A percentile compares a stretch with the other conserved stretches of the same genome.
Conservation (phyloP, 2,888 invertebrate genomes). For the Melinaea menophilus region DNA sequence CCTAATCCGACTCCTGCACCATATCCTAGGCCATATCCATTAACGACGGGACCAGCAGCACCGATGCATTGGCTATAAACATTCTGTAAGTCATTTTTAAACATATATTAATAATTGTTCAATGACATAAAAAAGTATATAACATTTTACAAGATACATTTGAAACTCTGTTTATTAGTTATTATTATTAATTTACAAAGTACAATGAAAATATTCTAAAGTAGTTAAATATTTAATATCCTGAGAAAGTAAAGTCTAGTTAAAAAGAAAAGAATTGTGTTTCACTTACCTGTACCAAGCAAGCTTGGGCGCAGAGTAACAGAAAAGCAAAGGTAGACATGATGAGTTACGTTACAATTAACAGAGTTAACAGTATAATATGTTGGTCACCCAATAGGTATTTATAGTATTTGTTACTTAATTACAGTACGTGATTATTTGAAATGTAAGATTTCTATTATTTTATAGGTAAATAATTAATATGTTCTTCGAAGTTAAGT, state of each 20-base stretch:
- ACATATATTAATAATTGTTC: neutral
- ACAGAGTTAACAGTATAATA: neutral
- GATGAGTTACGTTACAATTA: neutral
- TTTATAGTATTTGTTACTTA: neutral
- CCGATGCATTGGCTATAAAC: slow-evolving; percentile 28
- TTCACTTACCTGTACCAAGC: slow-evolving; percentile 43
- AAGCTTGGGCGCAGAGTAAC: slow-evolving; percentile 44
- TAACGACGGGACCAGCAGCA: slow-evolving; percentile 14
- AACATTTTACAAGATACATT: neutral
- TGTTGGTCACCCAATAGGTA: neutral
- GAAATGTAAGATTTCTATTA: neutral
- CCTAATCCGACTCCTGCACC: slow-evolving; percentile 11
- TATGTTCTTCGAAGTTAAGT: neutral
- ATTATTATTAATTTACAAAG: too few relatives aligned
- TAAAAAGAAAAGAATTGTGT: neutral
- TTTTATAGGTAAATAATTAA: neutral
- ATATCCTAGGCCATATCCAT: slow-evolving; percentile 12
- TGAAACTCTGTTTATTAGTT: neutral
- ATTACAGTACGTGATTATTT: neutral
- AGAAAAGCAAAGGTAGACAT: slow-evolving; percentile 43
- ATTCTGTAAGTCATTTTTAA: slow-evolving; percentile 26
- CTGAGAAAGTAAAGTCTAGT: too few relatives aligned
- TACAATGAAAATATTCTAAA: too few relatives aligned
- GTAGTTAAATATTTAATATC: too few relatives aligned
- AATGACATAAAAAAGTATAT: neutral